Percentiles rank a stretch among this genome's conserved stretches.
phyloP scores from a whole-genome alignment of 2,797 vertebrate species.

The Darevskia nairensis region DNA sequence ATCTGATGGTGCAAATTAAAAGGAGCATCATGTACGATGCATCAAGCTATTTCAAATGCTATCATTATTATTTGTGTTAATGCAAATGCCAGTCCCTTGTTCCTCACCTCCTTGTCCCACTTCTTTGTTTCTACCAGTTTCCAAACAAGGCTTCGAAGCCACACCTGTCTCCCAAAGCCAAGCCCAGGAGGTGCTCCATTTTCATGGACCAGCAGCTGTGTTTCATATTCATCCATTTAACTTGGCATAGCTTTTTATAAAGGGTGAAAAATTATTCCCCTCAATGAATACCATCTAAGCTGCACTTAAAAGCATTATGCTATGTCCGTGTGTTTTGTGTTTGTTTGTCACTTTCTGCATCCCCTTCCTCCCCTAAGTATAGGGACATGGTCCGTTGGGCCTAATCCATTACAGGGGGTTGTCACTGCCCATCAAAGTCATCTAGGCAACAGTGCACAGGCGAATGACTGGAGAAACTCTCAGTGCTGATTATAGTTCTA shows the following conservation, averaged over 20 bases:
- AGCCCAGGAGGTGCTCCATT: neutral
- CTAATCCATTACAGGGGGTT: constrained; percentile 1
- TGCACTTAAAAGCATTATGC: constrained; percentile 35
- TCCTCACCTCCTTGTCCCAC: neutral
- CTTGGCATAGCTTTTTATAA: constrained; percentile 13
- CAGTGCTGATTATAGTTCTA: neutral
- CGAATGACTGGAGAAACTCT: neutral
- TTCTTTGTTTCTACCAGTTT: neutral
- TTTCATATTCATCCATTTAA: constrained; percentile 21
- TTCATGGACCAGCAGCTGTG: constrained; percentile 11
- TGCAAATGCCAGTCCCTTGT: neutral
- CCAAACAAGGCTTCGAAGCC: neutral
- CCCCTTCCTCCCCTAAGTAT: constrained; percentile 4
- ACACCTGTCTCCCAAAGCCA: neutral
- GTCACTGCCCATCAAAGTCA: constrained; percentile 38
- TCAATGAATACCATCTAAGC: constrained; percentile 21
- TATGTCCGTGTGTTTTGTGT: constrained; percentile 3
- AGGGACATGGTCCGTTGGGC: constrained; percentile 14
- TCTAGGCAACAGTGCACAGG: constrained; percentile 19
- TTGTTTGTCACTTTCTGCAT: constrained; percentile 1
- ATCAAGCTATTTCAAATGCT: neutral
- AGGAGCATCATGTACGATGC: neutral
- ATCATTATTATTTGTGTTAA: neutral
- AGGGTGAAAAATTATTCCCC: constrained; percentile 26
- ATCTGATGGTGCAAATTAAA: neutral